A percentile compares a stretch with the other conserved stretches of the same genome.
These are phyloP conservation scores for Etheostoma spectabile DNA, from an alignment of 2,113 vertebrate species.

Conservation along the genomic window DNA sequence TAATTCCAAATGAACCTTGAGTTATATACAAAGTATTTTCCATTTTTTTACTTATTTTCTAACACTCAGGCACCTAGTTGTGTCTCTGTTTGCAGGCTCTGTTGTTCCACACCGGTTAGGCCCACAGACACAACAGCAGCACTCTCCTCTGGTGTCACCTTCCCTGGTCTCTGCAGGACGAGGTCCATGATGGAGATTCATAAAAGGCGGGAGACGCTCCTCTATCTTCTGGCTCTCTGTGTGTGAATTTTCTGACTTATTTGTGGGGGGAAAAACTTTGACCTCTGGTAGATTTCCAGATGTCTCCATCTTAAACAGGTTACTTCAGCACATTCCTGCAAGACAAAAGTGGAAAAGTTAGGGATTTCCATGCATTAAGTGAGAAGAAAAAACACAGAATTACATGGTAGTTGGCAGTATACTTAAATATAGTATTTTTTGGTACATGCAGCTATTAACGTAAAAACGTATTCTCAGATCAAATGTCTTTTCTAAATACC, in stretches of 20 bases:
- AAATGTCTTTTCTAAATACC: not conserved
- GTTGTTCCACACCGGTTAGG: not conserved
- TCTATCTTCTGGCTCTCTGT: not conserved
- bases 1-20: not conserved
- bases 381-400: not conserved
- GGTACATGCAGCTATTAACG: constrained; percentile 3
- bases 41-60: not conserved
- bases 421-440: not conserved
- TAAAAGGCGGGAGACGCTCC: not conserved
- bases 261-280: not conserved
- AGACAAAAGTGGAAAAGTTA: not conserved
- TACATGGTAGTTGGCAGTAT: not conserved
- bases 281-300: constrained; percentile 15
- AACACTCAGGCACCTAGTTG: constrained; percentile 30
- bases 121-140: constrained; percentile 14
- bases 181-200: not conserved
- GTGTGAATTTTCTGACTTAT: not conserved
- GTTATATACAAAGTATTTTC: not conserved
- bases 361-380: too few species aligned
- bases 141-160: not conserved
- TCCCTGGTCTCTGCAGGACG: not conserved
- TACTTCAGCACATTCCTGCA: constrained; percentile 8
- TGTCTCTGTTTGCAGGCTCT: constrained; percentile 30
- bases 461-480: not conserved
- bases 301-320: constrained; percentile 43